phyloP scores from a whole-genome alignment of 23 tunicate genomes.

The Ciona savignyi region DNA sequence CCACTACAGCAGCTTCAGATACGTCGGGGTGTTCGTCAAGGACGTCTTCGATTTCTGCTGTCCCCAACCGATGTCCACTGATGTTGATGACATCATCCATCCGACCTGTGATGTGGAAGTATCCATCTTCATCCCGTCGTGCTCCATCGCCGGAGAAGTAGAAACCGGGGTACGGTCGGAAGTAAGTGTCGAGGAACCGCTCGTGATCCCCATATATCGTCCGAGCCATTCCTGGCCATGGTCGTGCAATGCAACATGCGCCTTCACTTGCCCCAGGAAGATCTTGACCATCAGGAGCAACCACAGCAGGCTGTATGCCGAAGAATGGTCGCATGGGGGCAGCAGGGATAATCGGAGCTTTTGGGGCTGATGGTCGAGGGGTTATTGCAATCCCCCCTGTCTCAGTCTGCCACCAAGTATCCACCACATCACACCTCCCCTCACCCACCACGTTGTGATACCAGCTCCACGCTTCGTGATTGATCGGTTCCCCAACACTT shows the following conservation, averaged over 20 bases:
- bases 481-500: constrained; percentile 94
- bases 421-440: constrained; percentile 74
- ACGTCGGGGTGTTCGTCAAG: constrained; percentile 68
- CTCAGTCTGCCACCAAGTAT: constrained; percentile 99
- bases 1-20: constrained; percentile 96
- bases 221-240: constrained; percentile 99
- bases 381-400: constrained; percentile 91
- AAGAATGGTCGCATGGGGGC: constrained; percentile 86
- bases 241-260: constrained; percentile 74
- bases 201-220: constrained; percentile 93
- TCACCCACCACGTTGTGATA: constrained; percentile 81
- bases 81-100: constrained; percentile 98
- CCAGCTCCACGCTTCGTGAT: constrained; percentile 99
- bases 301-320: constrained; percentile 76
- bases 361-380: constrained; percentile 73
- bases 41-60: constrained; percentile 96
- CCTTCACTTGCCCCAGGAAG: constrained; percentile 23
- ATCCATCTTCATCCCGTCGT: constrained; percentile 28
- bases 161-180: constrained; percentile 69
- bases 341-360: constrained; percentile 78
- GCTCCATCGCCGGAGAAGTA: constrained; percentile 97
- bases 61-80: constrained; percentile 89
- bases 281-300: constrained; percentile 49
- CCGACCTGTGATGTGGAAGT: constrained; percentile 87
- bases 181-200: constrained; percentile 80